These are phyloP conservation scores for Montipora cactus DNA, from an alignment of 64 coral and sea anemone genomes.

Conservation along the genomic window DNA sequence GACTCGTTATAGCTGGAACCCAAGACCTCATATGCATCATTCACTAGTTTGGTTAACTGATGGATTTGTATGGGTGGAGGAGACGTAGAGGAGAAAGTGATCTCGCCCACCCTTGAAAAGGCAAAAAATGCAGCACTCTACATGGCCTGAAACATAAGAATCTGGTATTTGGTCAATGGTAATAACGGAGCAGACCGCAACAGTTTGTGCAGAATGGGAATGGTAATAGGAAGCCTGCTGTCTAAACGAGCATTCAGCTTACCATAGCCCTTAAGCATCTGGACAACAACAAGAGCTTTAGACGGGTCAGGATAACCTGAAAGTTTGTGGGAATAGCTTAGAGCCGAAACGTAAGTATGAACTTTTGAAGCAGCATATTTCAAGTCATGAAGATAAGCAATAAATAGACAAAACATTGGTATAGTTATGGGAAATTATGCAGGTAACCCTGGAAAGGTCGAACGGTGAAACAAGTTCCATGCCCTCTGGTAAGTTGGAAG, in stretches of 20 bases:
- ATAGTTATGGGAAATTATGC: neutral
- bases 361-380: constrained; percentile 66
- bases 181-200: neutral
- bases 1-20: neutral
- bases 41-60: neutral
- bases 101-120: neutral
- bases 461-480: constrained; percentile 14
- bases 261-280: constrained; percentile 73
- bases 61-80: neutral
- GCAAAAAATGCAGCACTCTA: neutral
- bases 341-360: constrained; percentile 34
- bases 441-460: neutral
- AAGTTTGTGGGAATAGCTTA: constrained; percentile 71
- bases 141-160: constrained; percentile 66
- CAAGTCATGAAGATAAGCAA: constrained; percentile 41
- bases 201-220: constrained; percentile 55
- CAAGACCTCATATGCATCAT: neutral
- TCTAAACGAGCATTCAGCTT: constrained; percentile 52
- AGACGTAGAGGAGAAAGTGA: neutral
- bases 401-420: constrained; percentile 24
- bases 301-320: constrained; percentile 41
- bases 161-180: constrained; percentile 26
- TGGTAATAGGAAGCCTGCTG: constrained; percentile 50
- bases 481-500: constrained; percentile 18
- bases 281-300: constrained; percentile 53